phyloP scores from a whole-genome alignment of 1,140 invertebrate species.

The Calliopsis andreniformis region DNA sequence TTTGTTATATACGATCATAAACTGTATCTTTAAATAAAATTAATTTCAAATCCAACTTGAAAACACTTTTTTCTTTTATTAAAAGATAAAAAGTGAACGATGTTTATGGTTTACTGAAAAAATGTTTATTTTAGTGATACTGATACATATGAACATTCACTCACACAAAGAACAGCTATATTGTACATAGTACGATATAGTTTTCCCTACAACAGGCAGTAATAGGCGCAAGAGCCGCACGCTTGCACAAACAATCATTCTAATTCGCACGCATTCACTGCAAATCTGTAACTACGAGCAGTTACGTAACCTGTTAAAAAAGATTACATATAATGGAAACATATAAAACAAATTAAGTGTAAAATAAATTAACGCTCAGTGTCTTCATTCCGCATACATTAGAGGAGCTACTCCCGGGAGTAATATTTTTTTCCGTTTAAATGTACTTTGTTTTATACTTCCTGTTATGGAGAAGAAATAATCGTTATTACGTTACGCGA shows the following conservation, averaged over 20 bases:
- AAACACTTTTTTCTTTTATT: background rate
- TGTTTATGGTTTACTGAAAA: conserved; percentile 73
- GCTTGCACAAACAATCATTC: conserved; percentile 49
- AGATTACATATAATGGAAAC: conserved; percentile 72
- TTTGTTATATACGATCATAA: conserved; percentile 63
- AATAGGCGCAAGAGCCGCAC: conserved; percentile 48
- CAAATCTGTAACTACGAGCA: conserved; percentile 49
- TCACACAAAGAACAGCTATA: conserved; percentile 69
- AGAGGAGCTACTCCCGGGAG: conserved; percentile 26
- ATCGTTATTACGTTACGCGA: conserved; percentile 13
- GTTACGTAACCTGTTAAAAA: conserved; percentile 64
- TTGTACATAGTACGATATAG: conserved; percentile 75
- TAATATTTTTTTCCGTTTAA: conserved; percentile 15
- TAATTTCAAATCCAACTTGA: conserved; percentile 44
- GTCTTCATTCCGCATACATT: conserved; percentile 45
- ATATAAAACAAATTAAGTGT: conserved; percentile 76
- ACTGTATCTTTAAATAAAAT: conserved; percentile 73
- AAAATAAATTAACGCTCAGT: conserved; percentile 78
- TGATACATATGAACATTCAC: conserved; percentile 71
- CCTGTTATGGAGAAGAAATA: conserved; percentile 23
- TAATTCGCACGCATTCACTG: conserved; percentile 44
- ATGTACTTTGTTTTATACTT: background rate
- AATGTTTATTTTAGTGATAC: conserved; percentile 77
- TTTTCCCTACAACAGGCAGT: conserved; percentile 61
- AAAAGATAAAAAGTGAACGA: too few species aligned